Base-by-base conservation (phyloP, 2,888 invertebrate species). In the Girardia tigrina region DNA sequence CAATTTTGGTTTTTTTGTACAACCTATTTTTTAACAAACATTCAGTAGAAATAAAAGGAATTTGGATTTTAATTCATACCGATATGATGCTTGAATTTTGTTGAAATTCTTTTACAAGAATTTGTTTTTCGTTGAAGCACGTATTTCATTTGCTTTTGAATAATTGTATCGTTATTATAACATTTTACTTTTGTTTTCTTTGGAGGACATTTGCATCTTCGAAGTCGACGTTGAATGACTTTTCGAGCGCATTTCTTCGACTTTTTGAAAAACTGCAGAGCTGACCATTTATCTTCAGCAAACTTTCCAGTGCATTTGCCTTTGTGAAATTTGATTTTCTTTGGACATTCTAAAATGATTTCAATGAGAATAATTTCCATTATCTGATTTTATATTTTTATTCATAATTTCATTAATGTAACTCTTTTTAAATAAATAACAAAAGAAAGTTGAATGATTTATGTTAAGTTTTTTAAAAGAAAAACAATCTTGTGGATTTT, bases 231-330 rank as follows among this genome's bases (percentile, higher is more conserved):
- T 20, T 74, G 42, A 6, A 74, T 27, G 12, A 56, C 26, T 56
- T 56, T 20, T 28, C 74, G 69, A 20, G 26, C 28, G 27, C 74
- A 74, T 23, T 74, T 71, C 26, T 74, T 42, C 26, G 74, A 23
- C 26, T 42, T 56, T 23, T 8, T n/a, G 23, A 4, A 20, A 56
- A 74, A 74, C 8, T 69, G 26, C 26, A 74, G 28, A n/a, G 56
- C 56, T 16, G 69, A 23, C 26, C 42, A 26, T 42, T 74, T 74
- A 23, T 74, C 74, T 26, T 26, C 14, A 8, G 74, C 74, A 26
- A 42, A 74, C 14, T 74, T 26, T 36, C 69, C 69, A 2, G 16
- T 74, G 28, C 74, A 74, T 56, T 74, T 74, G 8, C 74, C 74
- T 42, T 42, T 42, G n/a, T 56, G 23, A 8, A 56, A 28, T 26